Evolutionary conservation across 2,888 invertebrate genomes (phyloP), one percentile per base, ranked within the genome.

Genomic region (Ochropacha duplaris): DNA sequence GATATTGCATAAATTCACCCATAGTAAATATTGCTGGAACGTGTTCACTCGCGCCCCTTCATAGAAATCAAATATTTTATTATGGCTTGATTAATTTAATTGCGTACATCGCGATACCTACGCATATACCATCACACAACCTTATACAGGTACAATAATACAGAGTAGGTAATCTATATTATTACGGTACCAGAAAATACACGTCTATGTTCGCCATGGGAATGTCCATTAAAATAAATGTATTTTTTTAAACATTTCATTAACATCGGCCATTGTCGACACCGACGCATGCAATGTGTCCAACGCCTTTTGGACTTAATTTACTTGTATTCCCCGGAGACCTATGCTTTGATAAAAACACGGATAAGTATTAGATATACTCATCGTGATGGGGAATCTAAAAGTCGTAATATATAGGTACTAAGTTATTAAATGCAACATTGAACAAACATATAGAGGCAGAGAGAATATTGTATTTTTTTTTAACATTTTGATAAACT

Each of bases 71-170:
- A 64, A 64, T 64, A 65, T 65, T 62, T 58, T 57, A 65, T 62
- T 59, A 65, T 68, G 50, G 56, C 71, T 72, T 73, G 74, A 78
- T 79, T 78, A 77, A 77, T 77, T 73, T 72, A 72, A 78, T 70
- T 76, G 68, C 66, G 65, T 54, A 65, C 62, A 67, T 65, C 62
- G 52, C 34, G 22, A n/a, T n/a, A n/a, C n/a, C n/a, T n/a, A n/a
- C n/a, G n/a, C n/a, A n/a, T n/a, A n/a, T n/a, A 34, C 31, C 52
- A 34, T 22, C 31, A 34, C 22, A 31, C 34, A 34, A 58, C 59
- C 60, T 66, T 59, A 57, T 56, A 50, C 31, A 57, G 16, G 50
- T 16, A 57, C 60, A 59, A 64, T 59, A 54, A 54, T 59, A 60
- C 54, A 61, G 54, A 28, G 59, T 57, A 56, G 57, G 56, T 57